Percentiles rank a stretch among this genome's conserved stretches.
Conservation (phyloP, 2,113 vertebrate species). For the Rallus limicola region DNA sequence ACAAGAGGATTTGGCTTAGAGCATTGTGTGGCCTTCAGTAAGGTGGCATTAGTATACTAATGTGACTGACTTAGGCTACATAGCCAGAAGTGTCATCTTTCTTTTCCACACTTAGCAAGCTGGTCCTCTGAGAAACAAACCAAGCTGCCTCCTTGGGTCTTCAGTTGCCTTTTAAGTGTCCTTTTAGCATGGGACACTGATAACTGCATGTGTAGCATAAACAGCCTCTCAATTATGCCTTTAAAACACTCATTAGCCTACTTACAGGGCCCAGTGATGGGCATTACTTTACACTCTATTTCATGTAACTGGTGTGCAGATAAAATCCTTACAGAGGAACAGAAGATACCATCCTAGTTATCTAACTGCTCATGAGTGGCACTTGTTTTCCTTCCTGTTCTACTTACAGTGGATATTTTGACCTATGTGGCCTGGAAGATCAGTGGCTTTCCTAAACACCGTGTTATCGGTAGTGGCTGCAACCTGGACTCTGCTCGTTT, state of each 20-base stretch:
- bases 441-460: slow-evolving; percentile 94
- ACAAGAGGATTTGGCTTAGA: not conserved
- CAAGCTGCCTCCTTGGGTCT: not conserved
- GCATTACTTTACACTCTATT: not conserved
- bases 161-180: not conserved
- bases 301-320: fast-evolving
- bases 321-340: not conserved
- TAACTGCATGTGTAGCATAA: not conserved
- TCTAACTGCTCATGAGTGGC: not conserved
- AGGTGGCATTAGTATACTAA: not conserved
- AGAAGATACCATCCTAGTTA: not conserved
- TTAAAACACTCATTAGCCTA: not conserved
- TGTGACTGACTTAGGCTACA: not conserved
- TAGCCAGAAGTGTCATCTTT: not conserved
- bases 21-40: not conserved
- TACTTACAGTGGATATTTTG: slow-evolving; percentile 89
- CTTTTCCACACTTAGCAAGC: not conserved
- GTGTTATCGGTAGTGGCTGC: slow-evolving; percentile 94
- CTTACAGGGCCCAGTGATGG: not conserved
- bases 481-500: slow-evolving; percentile 97
- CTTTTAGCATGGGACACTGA: not conserved
- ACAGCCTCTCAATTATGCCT: not conserved
- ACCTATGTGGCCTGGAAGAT: slow-evolving; percentile 99
- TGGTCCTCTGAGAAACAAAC: not conserved
- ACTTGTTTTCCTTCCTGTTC: not conserved